These are phyloP conservation scores for Sakesphorus luctuosus DNA, from an alignment of 2,113 vertebrate genomes.

Conservation along the genomic window DNA sequence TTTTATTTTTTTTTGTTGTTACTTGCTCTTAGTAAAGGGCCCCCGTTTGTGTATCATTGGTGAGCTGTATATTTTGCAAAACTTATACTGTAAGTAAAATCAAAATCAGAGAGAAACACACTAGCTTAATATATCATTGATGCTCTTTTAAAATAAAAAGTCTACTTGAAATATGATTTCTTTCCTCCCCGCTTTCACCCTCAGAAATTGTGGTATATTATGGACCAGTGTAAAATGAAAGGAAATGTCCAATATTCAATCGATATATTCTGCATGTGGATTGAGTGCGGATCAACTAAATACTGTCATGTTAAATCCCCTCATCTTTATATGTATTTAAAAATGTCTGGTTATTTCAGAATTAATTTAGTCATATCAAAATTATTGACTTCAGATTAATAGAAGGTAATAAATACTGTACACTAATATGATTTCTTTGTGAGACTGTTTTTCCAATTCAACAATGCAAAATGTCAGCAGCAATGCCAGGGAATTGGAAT, in stretches of 20 bases:
- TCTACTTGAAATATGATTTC: conserved; percentile 9
- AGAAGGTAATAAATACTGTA: conserved; percentile 75
- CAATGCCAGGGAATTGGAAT: neutral
- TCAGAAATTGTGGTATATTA: conserved; percentile 27
- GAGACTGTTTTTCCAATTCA: conserved; percentile 35
- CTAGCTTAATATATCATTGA: conserved; percentile 47
- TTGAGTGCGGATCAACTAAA: conserved; percentile 52
- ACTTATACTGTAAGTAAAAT: conserved; percentile 49
- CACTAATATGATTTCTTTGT: conserved; percentile 25
- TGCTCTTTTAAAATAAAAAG: conserved; percentile 50
- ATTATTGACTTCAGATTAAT: conserved; percentile 57
- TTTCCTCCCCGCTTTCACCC: neutral
- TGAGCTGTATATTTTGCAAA: conserved; percentile 63
- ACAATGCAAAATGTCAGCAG: neutral
- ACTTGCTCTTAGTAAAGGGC: conserved; percentile 25
- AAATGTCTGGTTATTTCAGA: conserved; percentile 60
- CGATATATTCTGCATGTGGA: conserved; percentile 70
- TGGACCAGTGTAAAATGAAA: conserved; percentile 30
- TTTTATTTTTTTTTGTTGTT: neutral
- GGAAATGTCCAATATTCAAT: conserved; percentile 55
- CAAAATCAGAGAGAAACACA: conserved; percentile 38
- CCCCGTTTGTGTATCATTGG: conserved; percentile 10
- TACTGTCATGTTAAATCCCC: conserved; percentile 30
- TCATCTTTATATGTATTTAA: conserved; percentile 57
- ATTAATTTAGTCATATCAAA: conserved; percentile 66